Base-by-base conservation (phyloP, 2,888 invertebrate species). In the Brenthis hecate region DNA sequence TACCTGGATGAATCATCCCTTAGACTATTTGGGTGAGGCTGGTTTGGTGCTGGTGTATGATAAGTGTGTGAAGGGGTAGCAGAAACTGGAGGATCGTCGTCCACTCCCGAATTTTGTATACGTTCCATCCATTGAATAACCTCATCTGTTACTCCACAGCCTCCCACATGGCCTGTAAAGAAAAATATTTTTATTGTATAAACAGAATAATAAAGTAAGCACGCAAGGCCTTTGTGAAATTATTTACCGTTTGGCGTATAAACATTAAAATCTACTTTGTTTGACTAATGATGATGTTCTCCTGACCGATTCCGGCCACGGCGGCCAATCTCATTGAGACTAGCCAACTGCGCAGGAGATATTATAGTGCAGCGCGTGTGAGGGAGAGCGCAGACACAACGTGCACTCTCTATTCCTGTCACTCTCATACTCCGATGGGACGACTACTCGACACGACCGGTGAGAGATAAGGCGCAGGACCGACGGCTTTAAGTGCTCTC, bases 121-220 rank as follows among this genome's bases (percentile, higher is more conserved):
- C 94, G 94, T 80, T 98, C 96, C 98, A 99, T 98, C 98, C 98
- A 98, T 81, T 97, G 96, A 75, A 96, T 95, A 73, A 97, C 95
- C 77, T 97, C 96, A 76, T 97, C 97, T 56, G 96, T 97, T 77
- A 97, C 95, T 66, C 98, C 98, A 84, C 98, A 98, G 43, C 98
- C 98, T 66, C 96, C 96, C 58, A 95, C 95, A 87, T 96, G 97
- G 80, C 97, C 98, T 97, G 85, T 1, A 50, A 64, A 72, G 81
- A 78, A 70, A 71, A 66, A 74, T 28, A 43, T 43, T 11, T 2
- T 32, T 16, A 32, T 16, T 36, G 32, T 53, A 28, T 50, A 28
- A 50, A 60, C 28, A 47, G 23, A 28, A n/a, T 47, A 36, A 58
- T 1, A 58, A 58, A n/a, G 3, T n/a, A 14, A 28, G 28, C 28